Evolutionary conservation across 2,113 vertebrate genomes (phyloP), one percentile per base, ranked within the genome.

Genomic region (Asarcornis scutulata): DNA sequence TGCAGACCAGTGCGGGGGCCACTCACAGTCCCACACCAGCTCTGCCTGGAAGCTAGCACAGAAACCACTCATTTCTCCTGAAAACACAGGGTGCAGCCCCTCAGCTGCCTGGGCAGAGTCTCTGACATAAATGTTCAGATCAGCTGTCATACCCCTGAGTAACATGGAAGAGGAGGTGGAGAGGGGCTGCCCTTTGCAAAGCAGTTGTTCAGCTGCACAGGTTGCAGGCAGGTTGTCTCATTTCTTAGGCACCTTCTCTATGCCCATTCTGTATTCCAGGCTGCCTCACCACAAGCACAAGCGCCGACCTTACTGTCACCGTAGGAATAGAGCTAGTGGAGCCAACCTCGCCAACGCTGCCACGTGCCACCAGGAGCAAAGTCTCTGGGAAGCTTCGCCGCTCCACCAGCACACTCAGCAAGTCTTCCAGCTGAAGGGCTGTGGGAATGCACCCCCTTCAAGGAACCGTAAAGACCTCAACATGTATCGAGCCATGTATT

Each of bases 381-480:
- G 97, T 97, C 93, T 97, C 98, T 0, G 97, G 97, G 93, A 98
- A 98, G 96, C 98, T 98, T 60, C 87, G 93, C 48, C 93, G 96
- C 74, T 99, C 98, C 10, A 93, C 98, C 89, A 98, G 98, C 23
- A 95, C 97, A 20, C 98, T 98, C 94, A 98, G 98, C 98, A 98
- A 98, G 96, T 97, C 97, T 86, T 98, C 99, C 88, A 93, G 62
- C 93, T 98, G 97, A 98, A 59, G 4, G 22, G 76, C 86, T 79
- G 85, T 60, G 6, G 48, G 79, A 88, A 50, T 25, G 23, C 23
- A 52, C 50, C 6, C 50, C 50, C 50, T 25, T 25, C 50, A 26
- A 52, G 50, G 42, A 48, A 53, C 68, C 38, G 64, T 6, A 7
- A 9, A 71, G 66, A 73, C 75, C 81, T 53, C 44, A 27, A 9